Base-by-base conservation (phyloP, 1,140 invertebrate species). In the Drosophila murphyi region DNA sequence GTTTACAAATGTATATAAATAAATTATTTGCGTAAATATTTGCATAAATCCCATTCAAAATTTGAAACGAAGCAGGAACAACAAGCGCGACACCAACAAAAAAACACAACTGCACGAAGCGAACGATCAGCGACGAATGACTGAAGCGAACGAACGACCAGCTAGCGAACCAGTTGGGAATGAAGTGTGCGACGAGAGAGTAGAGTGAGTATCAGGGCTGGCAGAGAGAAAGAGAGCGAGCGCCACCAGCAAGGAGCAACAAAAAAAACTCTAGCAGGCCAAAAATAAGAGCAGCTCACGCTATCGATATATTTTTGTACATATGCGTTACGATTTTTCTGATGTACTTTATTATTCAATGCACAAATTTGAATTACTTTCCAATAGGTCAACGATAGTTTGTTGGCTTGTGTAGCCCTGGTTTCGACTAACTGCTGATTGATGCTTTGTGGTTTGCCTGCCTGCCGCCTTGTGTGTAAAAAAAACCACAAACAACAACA, bases 71-170 rank as follows among this genome's bases (percentile, higher is more conserved):
- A 45, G 10, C 7, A 59, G 41, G 29, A 35, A 45, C 59, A 67
- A 57, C 5, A 31, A 35, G 54, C 54, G 55, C 70, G 39, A 41
- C 31, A 48, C 32, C 29, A 65, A 29, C 61, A 28, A 43, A 62
- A 62, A 63, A 72, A 75, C 59, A 51, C 76, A 80, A 87, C 80
- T 80, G 83, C 73, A 89, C 83, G 72, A 78, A 41, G 45, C 73
- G 73, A 87, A 35, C 80, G 85, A 89, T 87, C 85, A 71, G 72
- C 80, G 54, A 85, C 60, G 83, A 88, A 88, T 89, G 83, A 20
- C 0, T 45, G 55, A 59, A 67, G 61, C 55, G 61, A 64, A 47
- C 64, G 59, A 45, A 32, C 72, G 48, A 20, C 1, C 20, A 41
- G 29, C 57, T 34, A 55, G 32, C 76, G 67, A 81, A 72, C 79